Conservation (phyloP, 2,888 invertebrate species). For the Brachypalpus laphriformis region DNA sequence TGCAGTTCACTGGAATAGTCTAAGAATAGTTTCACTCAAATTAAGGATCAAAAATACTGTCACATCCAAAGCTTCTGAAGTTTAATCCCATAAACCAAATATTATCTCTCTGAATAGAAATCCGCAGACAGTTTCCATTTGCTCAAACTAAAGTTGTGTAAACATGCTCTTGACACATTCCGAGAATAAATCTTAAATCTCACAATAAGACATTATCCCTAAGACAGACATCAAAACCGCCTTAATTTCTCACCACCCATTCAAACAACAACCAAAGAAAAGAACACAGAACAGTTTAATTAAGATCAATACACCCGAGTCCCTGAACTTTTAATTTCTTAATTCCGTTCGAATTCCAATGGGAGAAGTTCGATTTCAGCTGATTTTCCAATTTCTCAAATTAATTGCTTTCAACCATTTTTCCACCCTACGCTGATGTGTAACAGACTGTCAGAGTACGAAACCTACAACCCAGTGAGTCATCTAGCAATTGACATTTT, state of each 20-base stretch:
- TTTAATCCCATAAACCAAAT: slow-evolving; percentile 3
- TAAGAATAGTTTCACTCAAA: background rate
- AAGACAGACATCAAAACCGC: background rate
- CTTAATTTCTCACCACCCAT: too few relatives aligned
- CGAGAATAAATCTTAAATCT: slow-evolving; percentile 25
- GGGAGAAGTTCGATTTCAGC: slow-evolving; percentile 53
- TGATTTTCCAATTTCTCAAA: slow-evolving; percentile 71
- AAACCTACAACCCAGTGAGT: slow-evolving; percentile 50
- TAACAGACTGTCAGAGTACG: slow-evolving; percentile 45
- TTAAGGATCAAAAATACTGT: slow-evolving; percentile 3
- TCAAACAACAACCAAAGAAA: background rate
- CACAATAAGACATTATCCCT: slow-evolving; percentile 24
- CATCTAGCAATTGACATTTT: slow-evolving; percentile 66
- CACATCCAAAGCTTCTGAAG: background rate
- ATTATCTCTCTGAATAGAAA: background rate
- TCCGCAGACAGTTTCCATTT: background rate
- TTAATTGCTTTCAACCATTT: slow-evolving; percentile 62
- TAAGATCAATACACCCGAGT: slow-evolving; percentile 49
- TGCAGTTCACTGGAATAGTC: too few relatives aligned
- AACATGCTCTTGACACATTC: slow-evolving; percentile 46
- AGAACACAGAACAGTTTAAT: slow-evolving; percentile 54
- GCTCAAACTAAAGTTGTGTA: background rate
- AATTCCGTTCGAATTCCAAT: slow-evolving; percentile 59
- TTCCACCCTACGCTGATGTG: slow-evolving; percentile 38
- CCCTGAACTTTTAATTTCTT: slow-evolving; percentile 62